Evolutionary conservation across 2,888 invertebrate genomes (phyloP), one percentile per base, ranked within the genome.

Genomic region (Julus scanicus): DNA sequence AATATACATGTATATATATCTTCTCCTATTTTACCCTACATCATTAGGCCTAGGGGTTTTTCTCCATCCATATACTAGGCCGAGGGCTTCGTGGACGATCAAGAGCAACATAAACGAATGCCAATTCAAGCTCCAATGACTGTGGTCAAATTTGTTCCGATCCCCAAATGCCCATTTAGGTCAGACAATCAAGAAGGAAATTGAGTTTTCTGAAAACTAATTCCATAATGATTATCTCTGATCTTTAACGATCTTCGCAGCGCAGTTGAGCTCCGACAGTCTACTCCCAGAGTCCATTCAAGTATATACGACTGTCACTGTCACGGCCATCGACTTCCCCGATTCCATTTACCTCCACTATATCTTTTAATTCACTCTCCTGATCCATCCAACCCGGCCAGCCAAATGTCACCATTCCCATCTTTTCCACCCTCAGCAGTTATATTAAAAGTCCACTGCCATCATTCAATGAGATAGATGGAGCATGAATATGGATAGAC

Each of bases 191-290:
- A 88, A 86, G 84, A 84, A 57, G 88, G 88, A 88, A 88, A 88
- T 88, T 88, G 88, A 86, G 88, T 88, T 88, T 88, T 88, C 88
- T 88, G 71, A 88, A 88, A 88, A 88, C 88, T 88, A 88, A 88
- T 88, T 88, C 88, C 88, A 88, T 86, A 88, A 88, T 88, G 88
- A 88, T 88, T 88, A 88, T 88, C 88, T 88, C 53, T 86, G 88
- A 88, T 88, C 88, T 88, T 86, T 88, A 86, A 88, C 88, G 88
- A 88, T 85, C 85, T 85, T 49, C 80, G 80, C 80, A 80, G 80
- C 37, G 80, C 80, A 80, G 80, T 80, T 80, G 80, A 80, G 80
- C 80, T 80, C 29, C 80, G 15, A 17, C 80, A 80, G 80, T 13
- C 80, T 37, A 80, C 37, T 37, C 80, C 11, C 80, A 8, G 37